Conservation (phyloP, 2,888 invertebrate genomes). For the Clusia tigrina region DNA sequence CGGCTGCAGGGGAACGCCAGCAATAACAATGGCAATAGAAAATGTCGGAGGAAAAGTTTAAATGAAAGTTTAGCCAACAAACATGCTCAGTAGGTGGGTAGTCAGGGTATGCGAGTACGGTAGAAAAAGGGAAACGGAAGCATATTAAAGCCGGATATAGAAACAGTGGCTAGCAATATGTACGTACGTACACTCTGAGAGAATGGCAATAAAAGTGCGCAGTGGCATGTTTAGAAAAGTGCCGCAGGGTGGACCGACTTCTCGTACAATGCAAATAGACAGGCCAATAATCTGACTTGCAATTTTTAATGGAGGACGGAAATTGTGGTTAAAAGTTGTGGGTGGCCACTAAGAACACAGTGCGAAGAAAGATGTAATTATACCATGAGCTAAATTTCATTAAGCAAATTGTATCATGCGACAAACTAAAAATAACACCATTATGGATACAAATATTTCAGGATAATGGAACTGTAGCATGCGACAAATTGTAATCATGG, state of each 20-base stretch:
- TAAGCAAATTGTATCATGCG: no score
- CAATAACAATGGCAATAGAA: slow-evolving; percentile 16
- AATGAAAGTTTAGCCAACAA: slow-evolving; percentile 19
- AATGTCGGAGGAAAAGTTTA: not conserved
- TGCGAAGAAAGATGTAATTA: no score
- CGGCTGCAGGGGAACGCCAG: not conserved
- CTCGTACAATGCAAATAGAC: not conserved
- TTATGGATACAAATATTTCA: no score
- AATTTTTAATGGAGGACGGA: not conserved
- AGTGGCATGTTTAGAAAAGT: not conserved
- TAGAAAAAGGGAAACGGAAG: slow-evolving; percentile 23
- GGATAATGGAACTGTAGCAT: no score
- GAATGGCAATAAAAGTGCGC: not conserved
- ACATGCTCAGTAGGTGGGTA: not conserved
- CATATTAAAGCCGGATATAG: slow-evolving; percentile 29
- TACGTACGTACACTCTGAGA: not conserved
- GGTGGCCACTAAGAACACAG: not conserved
- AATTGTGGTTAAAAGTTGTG: no score
- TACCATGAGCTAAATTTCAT: no score
- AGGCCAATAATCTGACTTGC: not conserved
- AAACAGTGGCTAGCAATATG: slow-evolving; percentile 9
- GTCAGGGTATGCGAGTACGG: slow-evolving; percentile 3
- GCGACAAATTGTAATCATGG: no score
- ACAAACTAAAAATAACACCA: no score
- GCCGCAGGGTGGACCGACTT: slow-evolving; percentile 6